Evolutionary conservation across 1,140 invertebrate species (phyloP).

Genomic region (Cydia fagiglandana): DNA sequence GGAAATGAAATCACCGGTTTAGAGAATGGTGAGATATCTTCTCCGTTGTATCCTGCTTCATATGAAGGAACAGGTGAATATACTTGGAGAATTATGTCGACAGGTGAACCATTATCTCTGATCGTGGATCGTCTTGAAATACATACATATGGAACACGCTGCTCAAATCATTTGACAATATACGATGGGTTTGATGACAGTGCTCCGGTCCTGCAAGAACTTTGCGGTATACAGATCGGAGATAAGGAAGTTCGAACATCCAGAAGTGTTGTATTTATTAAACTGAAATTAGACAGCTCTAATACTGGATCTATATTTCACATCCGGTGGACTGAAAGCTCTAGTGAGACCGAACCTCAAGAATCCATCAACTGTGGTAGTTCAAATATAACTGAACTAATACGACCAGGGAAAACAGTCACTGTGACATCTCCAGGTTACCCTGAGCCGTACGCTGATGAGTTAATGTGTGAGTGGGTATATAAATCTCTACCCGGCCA

Average conservation of each 20-base stretch:
- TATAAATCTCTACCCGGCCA: conserved; percentile 80
- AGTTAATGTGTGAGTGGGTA: conserved; percentile 88
- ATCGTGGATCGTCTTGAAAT: conserved; percentile 58
- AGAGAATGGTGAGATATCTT: conserved; percentile 84
- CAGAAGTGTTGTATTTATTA: conserved; percentile 83
- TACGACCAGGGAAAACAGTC: conserved; percentile 36
- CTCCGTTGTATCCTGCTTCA: conserved; percentile 87
- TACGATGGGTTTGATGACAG: conserved; percentile 86
- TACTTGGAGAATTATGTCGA: conserved; percentile 86
- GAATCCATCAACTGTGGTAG: conserved; percentile 74
- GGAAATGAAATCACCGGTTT: conserved; percentile 81
- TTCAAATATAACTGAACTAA: conserved; percentile 58
- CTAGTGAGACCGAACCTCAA: conserved; percentile 41
- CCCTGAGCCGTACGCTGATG: conserved; percentile 85
- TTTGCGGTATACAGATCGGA: conserved; percentile 77
- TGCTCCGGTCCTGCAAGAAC: conserved; percentile 78
- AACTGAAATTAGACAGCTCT: conserved; percentile 67
- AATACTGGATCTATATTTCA: conserved; percentile 80
- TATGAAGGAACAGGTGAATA: conserved; percentile 75
- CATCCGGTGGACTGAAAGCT: conserved; percentile 80
- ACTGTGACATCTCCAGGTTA: conserved; percentile 87
- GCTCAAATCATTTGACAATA: conserved; percentile 79
- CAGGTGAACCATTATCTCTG: conserved; percentile 70
- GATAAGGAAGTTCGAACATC: conserved; percentile 78
- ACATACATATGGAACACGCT: conserved; percentile 45